Evolutionary conservation across 2,888 invertebrate genomes (phyloP), one percentile per base, ranked within the genome.

Genomic region (Chymomyza procnemis): DNA sequence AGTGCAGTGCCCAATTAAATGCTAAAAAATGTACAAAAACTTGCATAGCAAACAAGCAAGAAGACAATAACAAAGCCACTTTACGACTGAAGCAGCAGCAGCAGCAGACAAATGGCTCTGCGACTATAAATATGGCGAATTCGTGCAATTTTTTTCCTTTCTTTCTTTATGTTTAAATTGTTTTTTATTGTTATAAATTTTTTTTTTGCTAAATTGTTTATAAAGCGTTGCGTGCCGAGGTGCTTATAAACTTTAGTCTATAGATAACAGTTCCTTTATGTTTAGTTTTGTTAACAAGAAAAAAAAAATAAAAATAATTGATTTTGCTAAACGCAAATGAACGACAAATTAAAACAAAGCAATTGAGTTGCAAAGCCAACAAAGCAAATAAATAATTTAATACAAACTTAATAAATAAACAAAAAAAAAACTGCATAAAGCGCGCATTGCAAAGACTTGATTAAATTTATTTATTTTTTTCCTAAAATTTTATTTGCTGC

Each of bases 61-160:
- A 50, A n/a, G n/a, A 76, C 76, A 76, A 64, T 18, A 69, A 65
- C 59, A 76, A 41, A 41, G 66, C 8, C 73, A 73, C 65, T 64
- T 52, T 61, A 70, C 73, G 64, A 64, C 63, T 66, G 6, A 26
- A 6, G 8, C 26, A 26, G 8, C 26, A 6, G 26, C 26, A 26
- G 8, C n/a, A 26, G 1, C 4, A 26, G 26, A 26, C 56, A 59
- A 64, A 69, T 66, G 69, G 52, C 59, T 76, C 73, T 76, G 61
- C 64, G 46, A 67, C 74, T 69, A 75, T 71, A 76, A 76, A 76
- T 76, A 76, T 77, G 75, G 78, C 75, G 75, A 75, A 74, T 75
- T 75, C 77, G 78, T 75, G 78, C 77, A 77, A 74, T 75, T 66
- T 77, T 77, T 26, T 26, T n/a, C n/a, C n/a, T n/a, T n/a, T n/a